phyloP scores from a whole-genome alignment of 2,113 vertebrate species.

The Odocoileus virginianus region DNA sequence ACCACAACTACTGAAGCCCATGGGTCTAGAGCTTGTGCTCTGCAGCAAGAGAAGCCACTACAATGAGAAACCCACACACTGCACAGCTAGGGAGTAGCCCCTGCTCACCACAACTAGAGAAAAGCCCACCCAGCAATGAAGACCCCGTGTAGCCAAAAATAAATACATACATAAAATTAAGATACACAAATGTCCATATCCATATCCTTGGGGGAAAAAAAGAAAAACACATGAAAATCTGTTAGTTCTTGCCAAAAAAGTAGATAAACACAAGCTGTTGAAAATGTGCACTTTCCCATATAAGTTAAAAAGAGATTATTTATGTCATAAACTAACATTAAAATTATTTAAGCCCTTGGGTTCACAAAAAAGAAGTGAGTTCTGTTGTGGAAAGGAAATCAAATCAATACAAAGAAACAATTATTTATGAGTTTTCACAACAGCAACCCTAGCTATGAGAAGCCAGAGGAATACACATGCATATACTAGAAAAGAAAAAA shows the following conservation, averaged over 20 bases:
- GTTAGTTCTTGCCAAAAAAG: not conserved
- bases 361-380: not conserved
- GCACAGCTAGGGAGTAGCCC: not conserved
- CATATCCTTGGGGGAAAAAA: not conserved
- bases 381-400: not conserved
- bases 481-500: not conserved
- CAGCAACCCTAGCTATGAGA: not conserved
- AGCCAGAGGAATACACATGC: not conserved
- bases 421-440: not conserved
- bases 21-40: not conserved
- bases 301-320: not conserved
- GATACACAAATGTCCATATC: not conserved
- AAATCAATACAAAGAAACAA: not conserved
- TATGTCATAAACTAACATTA: not conserved
- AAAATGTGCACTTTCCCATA: not conserved
- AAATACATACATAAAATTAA: not conserved
- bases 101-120: not conserved
- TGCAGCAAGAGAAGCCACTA: no score
- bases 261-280: not conserved
- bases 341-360: not conserved
- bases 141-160: not conserved
- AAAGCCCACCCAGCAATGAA: not conserved
- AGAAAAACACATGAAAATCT: not conserved
- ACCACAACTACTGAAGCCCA: no score
- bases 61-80: not conserved